Evolutionary conservation across 2,797 vertebrate genomes (phyloP).

Genomic region (Brachyalestes nurse): DNA sequence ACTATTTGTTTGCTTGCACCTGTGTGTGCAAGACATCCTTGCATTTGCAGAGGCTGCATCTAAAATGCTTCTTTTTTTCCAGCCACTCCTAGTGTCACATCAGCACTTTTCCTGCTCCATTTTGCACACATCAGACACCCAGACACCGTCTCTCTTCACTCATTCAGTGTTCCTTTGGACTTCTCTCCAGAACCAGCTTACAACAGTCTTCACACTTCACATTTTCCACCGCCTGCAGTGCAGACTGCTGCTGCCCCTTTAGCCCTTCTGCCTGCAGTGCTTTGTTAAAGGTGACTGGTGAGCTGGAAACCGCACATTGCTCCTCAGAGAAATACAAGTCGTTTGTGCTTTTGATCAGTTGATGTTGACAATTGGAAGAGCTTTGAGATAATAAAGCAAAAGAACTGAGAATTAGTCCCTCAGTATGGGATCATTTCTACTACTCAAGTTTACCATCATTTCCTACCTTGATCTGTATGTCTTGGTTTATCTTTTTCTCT

Average conservation of each 20-base stretch:
- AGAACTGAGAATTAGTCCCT: neutral
- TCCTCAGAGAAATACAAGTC: neutral
- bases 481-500: neutral
- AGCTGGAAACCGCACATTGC: neutral
- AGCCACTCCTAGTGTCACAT: neutral
- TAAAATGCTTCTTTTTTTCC: neutral
- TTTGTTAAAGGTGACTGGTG: slow-evolving; percentile 2
- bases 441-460: neutral
- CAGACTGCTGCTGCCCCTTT: neutral
- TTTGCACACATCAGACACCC: neutral
- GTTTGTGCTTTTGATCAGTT: no score
- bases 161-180: neutral
- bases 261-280: neutral
- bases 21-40: neutral
- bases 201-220: neutral
- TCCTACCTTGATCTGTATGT: neutral
- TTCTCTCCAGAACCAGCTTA: neutral
- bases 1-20: neutral
- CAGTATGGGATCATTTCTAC: neutral
- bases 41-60: neutral
- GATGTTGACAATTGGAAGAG: neutral
- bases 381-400: neutral
- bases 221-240: slow-evolving; percentile 1
- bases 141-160: neutral
- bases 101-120: neutral